Conservation (phyloP, 2,888 invertebrate genomes). For the Zaprionus obscuricornis region DNA sequence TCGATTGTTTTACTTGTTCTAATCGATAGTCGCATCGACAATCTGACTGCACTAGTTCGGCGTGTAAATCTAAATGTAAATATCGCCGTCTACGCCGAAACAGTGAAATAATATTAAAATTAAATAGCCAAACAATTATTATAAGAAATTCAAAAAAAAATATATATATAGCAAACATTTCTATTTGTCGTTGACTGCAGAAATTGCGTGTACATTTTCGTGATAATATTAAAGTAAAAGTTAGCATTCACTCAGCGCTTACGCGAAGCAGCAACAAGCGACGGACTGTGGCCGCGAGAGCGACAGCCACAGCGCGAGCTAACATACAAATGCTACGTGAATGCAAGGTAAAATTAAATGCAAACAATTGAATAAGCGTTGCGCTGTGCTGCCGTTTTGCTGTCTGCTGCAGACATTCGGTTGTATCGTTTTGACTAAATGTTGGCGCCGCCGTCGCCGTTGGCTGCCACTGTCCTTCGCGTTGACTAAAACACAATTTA, state of each 20-base stretch:
- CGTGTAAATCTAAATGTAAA: slow-evolving; percentile 58
- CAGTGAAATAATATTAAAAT: slow-evolving; percentile 34
- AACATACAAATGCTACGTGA: too few relatives aligned
- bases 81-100: slow-evolving; percentile 52
- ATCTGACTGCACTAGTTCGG: slow-evolving; percentile 37
- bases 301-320: slow-evolving; percentile 29
- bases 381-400: slow-evolving; percentile 17
- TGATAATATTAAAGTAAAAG: background rate
- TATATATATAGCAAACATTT: slow-evolving; percentile 20
- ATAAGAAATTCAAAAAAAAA: slow-evolving; percentile 38
- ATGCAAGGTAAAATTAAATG: slow-evolving; percentile 55
- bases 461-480: slow-evolving; percentile 20
- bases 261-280: slow-evolving; percentile 23
- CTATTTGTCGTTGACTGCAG: background rate
- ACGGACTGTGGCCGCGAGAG: slow-evolving; percentile 30
- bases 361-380: slow-evolving; percentile 70
- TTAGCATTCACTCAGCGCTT: slow-evolving; percentile 23
- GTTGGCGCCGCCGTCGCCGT: slow-evolving; percentile 21
- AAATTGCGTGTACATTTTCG: slow-evolving; percentile 1
- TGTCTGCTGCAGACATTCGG: slow-evolving; percentile 12
- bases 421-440: slow-evolving; percentile 7
- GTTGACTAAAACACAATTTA: slow-evolving; percentile 22
- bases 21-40: slow-evolving; percentile 1
- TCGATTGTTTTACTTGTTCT: slow-evolving; percentile 15
- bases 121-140: slow-evolving; percentile 6